Evolutionary conservation across 2,113 vertebrate species (phyloP).

Genomic region (Aphelocoma coerulescens): DNA sequence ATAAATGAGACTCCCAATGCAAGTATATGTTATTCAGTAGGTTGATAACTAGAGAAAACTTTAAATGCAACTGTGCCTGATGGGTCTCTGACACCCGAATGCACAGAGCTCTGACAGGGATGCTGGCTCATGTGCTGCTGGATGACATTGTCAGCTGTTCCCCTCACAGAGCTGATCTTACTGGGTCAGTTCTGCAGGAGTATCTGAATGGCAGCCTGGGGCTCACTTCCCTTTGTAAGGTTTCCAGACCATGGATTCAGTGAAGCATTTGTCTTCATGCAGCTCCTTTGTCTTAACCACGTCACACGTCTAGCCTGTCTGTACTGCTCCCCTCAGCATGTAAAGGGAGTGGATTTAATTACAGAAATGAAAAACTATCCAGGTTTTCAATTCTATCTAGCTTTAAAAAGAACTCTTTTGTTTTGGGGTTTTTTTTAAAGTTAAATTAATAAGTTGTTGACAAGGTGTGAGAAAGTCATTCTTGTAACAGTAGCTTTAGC

Average conservation of each 20-base stretch:
- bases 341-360: not conserved
- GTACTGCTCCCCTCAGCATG: not conserved
- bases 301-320: not conserved
- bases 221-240: not conserved
- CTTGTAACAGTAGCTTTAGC: not conserved
- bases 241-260: not conserved
- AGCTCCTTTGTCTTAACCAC: not conserved
- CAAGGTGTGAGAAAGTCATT: not conserved
- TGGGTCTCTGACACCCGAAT: not conserved
- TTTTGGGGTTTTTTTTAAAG: fast-evolving
- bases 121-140: not conserved
- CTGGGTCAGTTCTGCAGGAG: not conserved
- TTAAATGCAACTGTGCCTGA: not conserved
- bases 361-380: not conserved
- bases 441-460: not conserved
- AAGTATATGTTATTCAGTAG: not conserved
- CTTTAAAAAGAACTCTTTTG: not conserved
- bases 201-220: not conserved
- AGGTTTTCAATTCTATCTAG: not conserved
- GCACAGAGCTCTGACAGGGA: not conserved
- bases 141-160: fast-evolving
- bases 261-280: not conserved
- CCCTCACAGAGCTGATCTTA: not conserved
- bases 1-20: not conserved
- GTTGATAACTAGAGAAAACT: not conserved